Percentiles rank a stretch among this genome's conserved stretches.
Evolutionary conservation across 2,888 invertebrate species (phyloP).

Genomic region (Pachydiplax longipennis): DNA sequence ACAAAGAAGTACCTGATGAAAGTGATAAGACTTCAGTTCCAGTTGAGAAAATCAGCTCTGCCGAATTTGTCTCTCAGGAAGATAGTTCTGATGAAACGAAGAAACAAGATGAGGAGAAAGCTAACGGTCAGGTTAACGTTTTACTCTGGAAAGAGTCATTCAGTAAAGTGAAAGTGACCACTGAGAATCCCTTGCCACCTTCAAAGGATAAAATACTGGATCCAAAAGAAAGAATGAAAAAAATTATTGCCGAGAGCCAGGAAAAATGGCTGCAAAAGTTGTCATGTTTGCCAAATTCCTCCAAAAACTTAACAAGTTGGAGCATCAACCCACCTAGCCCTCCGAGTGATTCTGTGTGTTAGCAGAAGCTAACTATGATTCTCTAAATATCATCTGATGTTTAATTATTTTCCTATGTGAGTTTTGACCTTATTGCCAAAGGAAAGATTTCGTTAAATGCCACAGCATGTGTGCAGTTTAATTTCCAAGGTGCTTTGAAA

Average conservation of each 20-base stretch:
- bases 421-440: too few species aligned
- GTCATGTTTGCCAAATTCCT: background rate
- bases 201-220: background rate
- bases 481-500: too few species aligned
- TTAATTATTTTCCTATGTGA: too few species aligned
- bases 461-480: too few species aligned
- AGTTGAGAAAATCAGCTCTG: background rate
- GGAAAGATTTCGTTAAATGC: too few species aligned
- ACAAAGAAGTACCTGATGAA: background rate
- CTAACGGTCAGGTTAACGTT: background rate
- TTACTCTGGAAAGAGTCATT: background rate
- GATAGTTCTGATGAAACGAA: too few species aligned
- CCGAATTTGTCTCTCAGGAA: background rate
- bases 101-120: background rate
- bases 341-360: background rate
- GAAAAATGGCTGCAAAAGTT: background rate
- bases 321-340: background rate
- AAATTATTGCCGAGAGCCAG: background rate
- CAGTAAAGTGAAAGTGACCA: background rate
- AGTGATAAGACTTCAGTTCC: background rate
- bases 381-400: too few species aligned
- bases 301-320: background rate
- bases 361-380: background rate
- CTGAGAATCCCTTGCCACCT: background rate
- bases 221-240: background rate